Base-by-base conservation (phyloP, 2,888 invertebrate genomes). In the Salticus scenicus region DNA sequence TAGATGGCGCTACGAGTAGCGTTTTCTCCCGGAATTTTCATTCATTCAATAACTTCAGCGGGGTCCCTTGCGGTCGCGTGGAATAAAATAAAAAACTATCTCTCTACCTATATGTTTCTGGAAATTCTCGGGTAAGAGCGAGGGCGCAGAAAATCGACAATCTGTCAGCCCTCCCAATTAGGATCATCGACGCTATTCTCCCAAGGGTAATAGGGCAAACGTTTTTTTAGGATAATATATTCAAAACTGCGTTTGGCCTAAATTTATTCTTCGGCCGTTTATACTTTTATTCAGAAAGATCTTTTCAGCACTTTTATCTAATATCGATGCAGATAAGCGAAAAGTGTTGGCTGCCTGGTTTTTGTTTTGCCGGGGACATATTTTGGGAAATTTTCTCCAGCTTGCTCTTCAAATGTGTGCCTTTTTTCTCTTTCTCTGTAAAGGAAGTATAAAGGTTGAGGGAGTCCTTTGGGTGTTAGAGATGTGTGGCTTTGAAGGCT, bases 181-280 rank as follows among this genome's bases (percentile, higher is more conserved):
- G 83, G 57, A 51, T 64, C 77, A 77, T 84, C 83, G 83, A 84
- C 76, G 66, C 64, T 67, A 66, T 31, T 24, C 20, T n/a, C 51
- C 82, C 73, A 72, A 41, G 83, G 77, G 77, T 73, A 77, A 77
- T 72, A 84, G 37, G 72, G 57, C 69, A 78, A 84, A 42, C 83
- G 83, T 63, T 73, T 84, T 84, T 84, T 84, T 78, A 78, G 77
- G 83, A 73, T 84, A 84, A 84, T 84, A 63, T 73, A 84, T 84
- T 84, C 83, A 84, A 77, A 73, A 72, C 83, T 33, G 81, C 71
- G 76, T 83, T 76, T 76, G 82, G 82, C 64, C 83, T 77, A 84
- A 84, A 84, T 84, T 77, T 84, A 78, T 78, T 77, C 77, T 33
- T 27, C 33, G 27, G 37, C 31, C 14, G 67, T 67, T 69, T 69